Evolutionary conservation across 2,113 vertebrate genomes (phyloP).

Genomic region (Smithornis capensis): DNA sequence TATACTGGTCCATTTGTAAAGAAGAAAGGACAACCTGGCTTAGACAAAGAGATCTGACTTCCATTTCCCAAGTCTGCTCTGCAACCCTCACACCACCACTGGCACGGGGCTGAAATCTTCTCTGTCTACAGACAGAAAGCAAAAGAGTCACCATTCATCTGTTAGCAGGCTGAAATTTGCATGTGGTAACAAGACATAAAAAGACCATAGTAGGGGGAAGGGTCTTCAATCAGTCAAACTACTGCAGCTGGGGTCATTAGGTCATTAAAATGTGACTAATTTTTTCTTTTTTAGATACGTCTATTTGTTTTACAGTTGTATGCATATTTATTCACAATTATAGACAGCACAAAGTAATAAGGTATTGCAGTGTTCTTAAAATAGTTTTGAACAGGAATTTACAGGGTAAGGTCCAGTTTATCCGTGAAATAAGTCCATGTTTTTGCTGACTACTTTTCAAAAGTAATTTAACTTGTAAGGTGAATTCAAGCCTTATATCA

Average conservation of each 20-base stretch:
- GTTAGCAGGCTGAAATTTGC: neutral
- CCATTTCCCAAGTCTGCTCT: neutral
- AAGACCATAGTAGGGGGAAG: neutral
- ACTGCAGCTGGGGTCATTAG: neutral
- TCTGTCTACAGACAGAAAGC: neutral
- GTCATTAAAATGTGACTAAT: neutral
- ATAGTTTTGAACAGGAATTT: neutral
- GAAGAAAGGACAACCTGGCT: neutral
- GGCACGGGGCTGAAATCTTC: neutral
- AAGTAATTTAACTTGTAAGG: neutral
- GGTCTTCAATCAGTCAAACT: neutral
- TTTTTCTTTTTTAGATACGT: neutral
- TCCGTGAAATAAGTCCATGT: neutral
- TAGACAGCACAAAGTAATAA: neutral
- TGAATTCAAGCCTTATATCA: constrained; percentile 30
- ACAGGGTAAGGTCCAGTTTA: neutral
- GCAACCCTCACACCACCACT: neutral
- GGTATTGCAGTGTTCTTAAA: neutral
- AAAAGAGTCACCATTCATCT: neutral
- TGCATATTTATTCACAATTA: neutral
- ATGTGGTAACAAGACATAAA: neutral
- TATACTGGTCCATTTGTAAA: neutral
- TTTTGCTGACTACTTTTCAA: neutral
- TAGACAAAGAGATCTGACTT: neutral
- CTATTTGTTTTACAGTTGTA: neutral